Conservation (phyloP, 2,888 invertebrate genomes). For the Pinctada fucata region DNA sequence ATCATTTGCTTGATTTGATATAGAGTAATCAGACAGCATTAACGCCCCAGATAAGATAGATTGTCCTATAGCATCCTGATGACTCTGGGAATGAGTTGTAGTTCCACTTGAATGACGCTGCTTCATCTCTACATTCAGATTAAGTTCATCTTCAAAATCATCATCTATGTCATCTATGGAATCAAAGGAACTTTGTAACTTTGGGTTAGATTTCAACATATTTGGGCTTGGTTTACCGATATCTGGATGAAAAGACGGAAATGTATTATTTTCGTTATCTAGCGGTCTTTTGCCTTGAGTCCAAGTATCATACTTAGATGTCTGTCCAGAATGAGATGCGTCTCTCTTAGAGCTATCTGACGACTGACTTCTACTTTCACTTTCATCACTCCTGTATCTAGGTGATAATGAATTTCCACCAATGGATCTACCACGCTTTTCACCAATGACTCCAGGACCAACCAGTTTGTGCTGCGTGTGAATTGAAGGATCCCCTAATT, state of each 20-base stretch:
- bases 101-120: not conserved
- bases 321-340: not conserved
- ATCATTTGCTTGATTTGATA: not conserved
- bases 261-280: not conserved
- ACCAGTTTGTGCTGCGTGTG: not conserved
- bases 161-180: slow-evolving; percentile 29
- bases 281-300: not conserved
- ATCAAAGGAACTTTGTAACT: slow-evolving; percentile 6
- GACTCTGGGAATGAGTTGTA: not conserved
- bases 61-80: slow-evolving; percentile 15
- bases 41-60: slow-evolving; percentile 25
- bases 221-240: not conserved
- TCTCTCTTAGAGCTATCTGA: not conserved
- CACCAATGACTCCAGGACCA: slow-evolving; percentile 18
- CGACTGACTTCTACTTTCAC: not conserved
- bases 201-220: not conserved
- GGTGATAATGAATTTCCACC: slow-evolving; percentile 12
- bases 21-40: slow-evolving; percentile 6
- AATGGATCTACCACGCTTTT: slow-evolving; percentile 5
- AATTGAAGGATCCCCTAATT: not conserved
- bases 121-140: slow-evolving; percentile 23
- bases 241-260: slow-evolving; percentile 21
- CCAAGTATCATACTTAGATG: not conserved
- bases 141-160: slow-evolving; percentile 29
- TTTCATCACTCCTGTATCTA: not conserved